Conservation (phyloP, 1,140 invertebrate genomes). For the Episyrphus balteatus region DNA sequence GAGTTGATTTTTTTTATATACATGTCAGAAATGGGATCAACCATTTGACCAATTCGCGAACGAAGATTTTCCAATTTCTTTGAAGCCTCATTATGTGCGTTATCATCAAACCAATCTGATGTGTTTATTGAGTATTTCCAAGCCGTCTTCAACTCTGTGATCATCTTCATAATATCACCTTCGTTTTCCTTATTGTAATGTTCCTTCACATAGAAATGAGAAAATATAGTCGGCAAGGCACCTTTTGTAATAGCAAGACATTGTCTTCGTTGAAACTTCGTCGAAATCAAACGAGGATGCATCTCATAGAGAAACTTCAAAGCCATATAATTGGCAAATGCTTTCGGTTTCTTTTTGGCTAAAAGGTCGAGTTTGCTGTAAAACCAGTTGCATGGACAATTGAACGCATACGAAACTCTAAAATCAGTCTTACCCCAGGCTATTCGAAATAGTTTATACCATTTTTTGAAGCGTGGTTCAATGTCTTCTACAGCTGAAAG, state of each 20-base stretch:
- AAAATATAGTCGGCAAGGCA: too few relatives aligned
- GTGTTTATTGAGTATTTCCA: conserved; percentile 45
- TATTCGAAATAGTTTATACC: conserved; percentile 21
- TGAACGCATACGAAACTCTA: too few relatives aligned
- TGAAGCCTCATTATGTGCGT: conserved; percentile 43
- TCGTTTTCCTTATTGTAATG: too few relatives aligned
- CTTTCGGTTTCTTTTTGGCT: background rate
- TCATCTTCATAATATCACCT: too few relatives aligned
- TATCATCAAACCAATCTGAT: conserved; percentile 60
- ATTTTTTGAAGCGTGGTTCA: conserved; percentile 5
- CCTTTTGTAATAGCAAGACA: too few relatives aligned
- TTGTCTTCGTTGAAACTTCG: conserved; percentile 25
- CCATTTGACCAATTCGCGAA: conserved; percentile 46
- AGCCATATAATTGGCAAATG: conserved; percentile 26
- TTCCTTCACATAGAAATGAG: too few relatives aligned
- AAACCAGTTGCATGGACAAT: too few relatives aligned
- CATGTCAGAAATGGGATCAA: conserved; percentile 33
- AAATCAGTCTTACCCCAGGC: conserved; percentile 13
- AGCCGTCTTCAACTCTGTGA: conserved; percentile 41
- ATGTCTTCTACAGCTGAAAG: conserved; percentile 10
- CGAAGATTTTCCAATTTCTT: conserved; percentile 45
- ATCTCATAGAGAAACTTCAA: conserved; percentile 20
- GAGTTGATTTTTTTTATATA: conserved; percentile 15
- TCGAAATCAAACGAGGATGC: conserved; percentile 16
- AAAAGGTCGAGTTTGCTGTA: too few relatives aligned